These are phyloP conservation scores for Muscicapa comitata DNA, from an alignment of 2,797 vertebrate species.

Conservation along the genomic window DNA sequence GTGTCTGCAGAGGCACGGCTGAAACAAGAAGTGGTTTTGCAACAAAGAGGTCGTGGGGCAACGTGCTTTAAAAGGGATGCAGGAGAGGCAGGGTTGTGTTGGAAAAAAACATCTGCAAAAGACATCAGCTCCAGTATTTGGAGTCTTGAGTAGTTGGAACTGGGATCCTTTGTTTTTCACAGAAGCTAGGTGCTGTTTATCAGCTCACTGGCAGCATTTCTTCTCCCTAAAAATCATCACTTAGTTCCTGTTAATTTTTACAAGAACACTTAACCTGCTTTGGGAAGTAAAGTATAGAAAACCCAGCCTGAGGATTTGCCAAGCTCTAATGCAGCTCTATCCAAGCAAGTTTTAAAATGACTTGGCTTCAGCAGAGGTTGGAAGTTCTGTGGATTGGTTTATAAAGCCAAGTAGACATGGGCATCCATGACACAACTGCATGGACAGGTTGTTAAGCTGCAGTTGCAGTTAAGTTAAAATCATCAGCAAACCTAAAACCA, in stretches of 20 bases:
- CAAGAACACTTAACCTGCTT: not conserved
- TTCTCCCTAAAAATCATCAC: not conserved
- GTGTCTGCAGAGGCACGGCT: not conserved
- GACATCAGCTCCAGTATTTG: not conserved
- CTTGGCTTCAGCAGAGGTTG: not conserved
- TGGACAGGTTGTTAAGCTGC: not conserved
- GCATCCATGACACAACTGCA: not conserved
- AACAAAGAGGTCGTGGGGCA: not conserved
- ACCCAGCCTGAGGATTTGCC: not conserved
- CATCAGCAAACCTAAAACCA: not conserved
- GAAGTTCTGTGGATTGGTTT: not conserved
- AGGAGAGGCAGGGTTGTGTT: not conserved
- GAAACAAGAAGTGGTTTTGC: not conserved
- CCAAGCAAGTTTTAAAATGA: not conserved
- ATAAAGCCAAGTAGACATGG: not conserved
- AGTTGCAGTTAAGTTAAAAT: not conserved
- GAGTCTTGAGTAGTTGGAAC: not conserved
- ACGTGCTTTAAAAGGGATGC: not conserved
- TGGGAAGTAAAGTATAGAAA: not conserved
- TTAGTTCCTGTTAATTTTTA: not conserved
- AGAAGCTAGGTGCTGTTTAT: slow-evolving; percentile 1
- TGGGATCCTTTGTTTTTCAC: slow-evolving; percentile 24
- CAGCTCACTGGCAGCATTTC: not conserved
- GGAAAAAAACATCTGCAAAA: not conserved
- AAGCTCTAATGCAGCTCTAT: not conserved